phyloP scores from a whole-genome alignment of 1,140 invertebrate species.

The Trichomalopsis sarcophagae region DNA sequence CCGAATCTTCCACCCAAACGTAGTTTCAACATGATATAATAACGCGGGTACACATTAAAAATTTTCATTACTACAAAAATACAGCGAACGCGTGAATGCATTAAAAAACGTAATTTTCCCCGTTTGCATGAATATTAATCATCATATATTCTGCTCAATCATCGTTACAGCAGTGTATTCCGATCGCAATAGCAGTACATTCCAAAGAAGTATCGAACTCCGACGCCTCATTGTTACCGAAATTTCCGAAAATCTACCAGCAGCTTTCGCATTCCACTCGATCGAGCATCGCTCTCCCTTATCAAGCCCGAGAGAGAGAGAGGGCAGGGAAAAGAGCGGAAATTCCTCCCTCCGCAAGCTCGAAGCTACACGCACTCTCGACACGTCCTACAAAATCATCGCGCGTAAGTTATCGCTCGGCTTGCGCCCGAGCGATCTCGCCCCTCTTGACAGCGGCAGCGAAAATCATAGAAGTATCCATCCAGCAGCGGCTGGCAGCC shows the following conservation, averaged over 20 bases:
- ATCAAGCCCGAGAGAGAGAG: background rate
- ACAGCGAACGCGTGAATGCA: too few species aligned
- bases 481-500: background rate
- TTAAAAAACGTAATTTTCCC: too few species aligned
- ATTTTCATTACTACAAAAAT: too few species aligned
- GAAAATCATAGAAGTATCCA: background rate
- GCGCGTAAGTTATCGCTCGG: conserved; percentile 6
- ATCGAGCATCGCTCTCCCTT: background rate
- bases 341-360: background rate
- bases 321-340: background rate
- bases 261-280: background rate
- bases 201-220: too few species aligned
- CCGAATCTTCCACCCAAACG: too few species aligned
- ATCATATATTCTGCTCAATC: too few species aligned
- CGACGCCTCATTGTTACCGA: background rate
- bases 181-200: too few species aligned
- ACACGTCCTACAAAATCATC: background rate
- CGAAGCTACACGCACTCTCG: too few species aligned
- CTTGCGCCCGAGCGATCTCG: background rate
- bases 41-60: too few species aligned
- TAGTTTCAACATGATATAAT: too few species aligned
- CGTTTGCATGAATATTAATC: too few species aligned
- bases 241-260: background rate
- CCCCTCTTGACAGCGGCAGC: background rate
- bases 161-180: too few species aligned